These are phyloP conservation scores for Mus spretus DNA, from an alignment of 2,797 vertebrate genomes.

Conservation along the genomic window DNA sequence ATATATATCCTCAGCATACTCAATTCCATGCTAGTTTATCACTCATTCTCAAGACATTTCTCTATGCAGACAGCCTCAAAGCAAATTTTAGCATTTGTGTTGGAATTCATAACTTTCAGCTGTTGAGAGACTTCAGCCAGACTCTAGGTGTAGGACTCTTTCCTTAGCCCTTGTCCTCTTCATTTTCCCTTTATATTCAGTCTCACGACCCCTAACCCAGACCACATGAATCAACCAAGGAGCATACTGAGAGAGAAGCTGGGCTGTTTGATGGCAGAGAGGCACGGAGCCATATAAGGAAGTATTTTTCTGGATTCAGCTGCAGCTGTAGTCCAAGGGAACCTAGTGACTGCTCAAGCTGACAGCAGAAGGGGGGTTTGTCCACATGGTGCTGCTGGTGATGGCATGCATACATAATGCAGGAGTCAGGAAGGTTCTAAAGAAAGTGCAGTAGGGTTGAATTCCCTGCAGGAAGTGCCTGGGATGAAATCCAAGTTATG, in stretches of 20 bases:
- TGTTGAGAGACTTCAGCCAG: background rate
- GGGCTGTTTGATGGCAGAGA: background rate
- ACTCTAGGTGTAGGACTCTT: background rate
- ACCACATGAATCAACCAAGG: background rate
- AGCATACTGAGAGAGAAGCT: slow-evolving; percentile 34
- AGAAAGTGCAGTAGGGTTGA: background rate
- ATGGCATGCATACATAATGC: background rate
- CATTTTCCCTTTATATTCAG: background rate
- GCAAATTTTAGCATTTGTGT: background rate
- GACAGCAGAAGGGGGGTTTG: background rate
- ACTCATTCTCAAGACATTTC: no score
- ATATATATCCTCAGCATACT: background rate
- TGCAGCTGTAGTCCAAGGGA: background rate
- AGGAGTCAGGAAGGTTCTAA: background rate
- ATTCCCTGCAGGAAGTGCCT: background rate
- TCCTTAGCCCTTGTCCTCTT: background rate
- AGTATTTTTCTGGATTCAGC: background rate
- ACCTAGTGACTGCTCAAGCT: background rate
- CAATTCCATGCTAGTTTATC: background rate
- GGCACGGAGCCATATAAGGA: background rate
- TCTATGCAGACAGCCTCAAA: background rate
- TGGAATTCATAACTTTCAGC: background rate
- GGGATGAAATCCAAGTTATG: background rate
- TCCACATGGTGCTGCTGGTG: background rate
- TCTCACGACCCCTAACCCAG: background rate